Base-by-base conservation (phyloP, 2,797 vertebrate species). In the Poeciliopsis presidionis region DNA sequence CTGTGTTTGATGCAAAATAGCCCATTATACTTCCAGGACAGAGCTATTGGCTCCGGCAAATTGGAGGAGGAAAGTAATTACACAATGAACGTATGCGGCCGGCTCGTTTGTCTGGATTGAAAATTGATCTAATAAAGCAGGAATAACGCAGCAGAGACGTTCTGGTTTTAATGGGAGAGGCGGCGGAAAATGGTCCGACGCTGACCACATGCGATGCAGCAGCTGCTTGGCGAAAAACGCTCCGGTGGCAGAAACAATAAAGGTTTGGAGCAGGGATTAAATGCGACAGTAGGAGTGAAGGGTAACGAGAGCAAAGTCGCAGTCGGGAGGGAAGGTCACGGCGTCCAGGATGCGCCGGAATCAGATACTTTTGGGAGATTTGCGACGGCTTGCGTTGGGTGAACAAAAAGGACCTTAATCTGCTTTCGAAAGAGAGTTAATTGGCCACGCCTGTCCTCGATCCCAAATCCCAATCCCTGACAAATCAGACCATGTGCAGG, bases 1-100 rank as follows among this genome's bases (percentile, higher is more conserved):
- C 77, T 77, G 75, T 71, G 76, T 74, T 89, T 85, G 84, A 90
- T 86, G 91, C 83, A 90, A 90, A 93, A 84, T 41, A 84, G 79
- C 77, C 85, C 80, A 87, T 91, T 91, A 85, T 84, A 74, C 87
- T 87, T 90, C 78, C 81, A 80, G 84, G 72, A 81, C 77, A 61
- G 76, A 84, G 86, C 80, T 80, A 85, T 82, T 89, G 78, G 89
- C 85, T 93, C 81, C 85, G 80, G 83, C 55, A 89, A 90, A 92
- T 83, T 85, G 88, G 86, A 88, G 88, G 81, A 80, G 78, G 39
- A 84, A 91, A 88, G 86, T 91, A 91, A 93, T 93, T 88, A 86
- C 49, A 73, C n/a, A 0, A 13, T 80, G 78, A 89, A 91, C 80
- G 80, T 59, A 78, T 75, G 73, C 63, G 76, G 86, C 83, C 75